These are phyloP conservation scores for Meloidogyne floridensis DNA, from an alignment of 1,140 invertebrate species.

Conservation along the genomic window DNA sequence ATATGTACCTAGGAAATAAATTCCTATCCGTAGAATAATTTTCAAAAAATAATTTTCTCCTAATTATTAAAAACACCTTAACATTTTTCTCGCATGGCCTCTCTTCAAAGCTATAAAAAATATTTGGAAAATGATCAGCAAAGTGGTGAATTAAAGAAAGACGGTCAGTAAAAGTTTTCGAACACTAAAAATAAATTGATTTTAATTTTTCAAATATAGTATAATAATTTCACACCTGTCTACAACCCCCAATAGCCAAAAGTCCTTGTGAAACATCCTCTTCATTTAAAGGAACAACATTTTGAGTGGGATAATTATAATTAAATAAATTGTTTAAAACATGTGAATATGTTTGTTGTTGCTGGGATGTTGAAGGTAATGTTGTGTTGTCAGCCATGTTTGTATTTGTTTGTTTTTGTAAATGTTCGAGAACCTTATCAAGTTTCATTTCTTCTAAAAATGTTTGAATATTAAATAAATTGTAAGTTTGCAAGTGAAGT, in stretches of 20 bases:
- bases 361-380: neutral
- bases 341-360: neutral
- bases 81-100: neutral
- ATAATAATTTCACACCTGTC: conserved; percentile 14
- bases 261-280: conserved; percentile 40
- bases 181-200: conserved; percentile 25
- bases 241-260: conserved; percentile 50
- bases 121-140: conserved; percentile 54
- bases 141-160: conserved; percentile 54
- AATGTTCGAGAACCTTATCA: neutral
- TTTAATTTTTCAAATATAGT: neutral
- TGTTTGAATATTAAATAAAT: too few species aligned
- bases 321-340: neutral
- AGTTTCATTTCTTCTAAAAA: neutral
- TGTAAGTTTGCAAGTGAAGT: too few species aligned
- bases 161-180: conserved; percentile 45
- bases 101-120: conserved; percentile 55
- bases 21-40: too few species aligned
- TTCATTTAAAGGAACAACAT: conserved; percentile 19
- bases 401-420: neutral
- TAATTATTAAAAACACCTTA: neutral
- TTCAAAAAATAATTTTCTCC: too few species aligned
- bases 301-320: neutral
- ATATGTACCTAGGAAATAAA: too few species aligned
- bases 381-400: neutral